Conservation (phyloP, 2,888 invertebrate genomes). For the Zele albiditarsus region DNA sequence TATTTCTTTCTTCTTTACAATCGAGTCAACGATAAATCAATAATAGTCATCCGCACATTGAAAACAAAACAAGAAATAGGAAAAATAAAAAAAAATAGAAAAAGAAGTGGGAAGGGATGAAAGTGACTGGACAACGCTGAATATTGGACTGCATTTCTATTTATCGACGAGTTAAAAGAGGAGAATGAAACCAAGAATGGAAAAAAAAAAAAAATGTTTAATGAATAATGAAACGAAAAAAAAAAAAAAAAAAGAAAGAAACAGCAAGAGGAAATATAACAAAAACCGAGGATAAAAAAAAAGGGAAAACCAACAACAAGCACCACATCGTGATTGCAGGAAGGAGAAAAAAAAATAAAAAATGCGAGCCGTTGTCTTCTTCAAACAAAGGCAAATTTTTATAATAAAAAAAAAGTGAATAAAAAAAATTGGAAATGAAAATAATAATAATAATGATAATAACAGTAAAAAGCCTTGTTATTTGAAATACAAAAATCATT, state of each 20-base stretch:
- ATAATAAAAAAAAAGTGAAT: too few species aligned
- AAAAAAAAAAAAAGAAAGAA: slow-evolving; percentile 16
- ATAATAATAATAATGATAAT: too few species aligned
- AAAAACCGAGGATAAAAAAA: slow-evolving; percentile 23
- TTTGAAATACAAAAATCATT: too few species aligned
- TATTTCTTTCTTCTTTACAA: background rate
- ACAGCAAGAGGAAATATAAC: background rate
- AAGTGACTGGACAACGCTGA: background rate
- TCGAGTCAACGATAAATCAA: slow-evolving; percentile 22
- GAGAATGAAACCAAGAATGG: slow-evolving; percentile 30
- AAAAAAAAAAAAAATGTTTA: slow-evolving; percentile 34
- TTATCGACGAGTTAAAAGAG: slow-evolving; percentile 15
- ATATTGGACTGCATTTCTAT: slow-evolving; percentile 15
- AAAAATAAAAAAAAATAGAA: background rate
- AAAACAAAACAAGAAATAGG: slow-evolving; percentile 3
- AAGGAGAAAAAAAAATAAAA: background rate
- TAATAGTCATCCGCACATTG: slow-evolving; percentile 15
- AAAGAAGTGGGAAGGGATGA: background rate
- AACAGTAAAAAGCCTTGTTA: too few species aligned
- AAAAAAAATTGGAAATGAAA: too few species aligned
- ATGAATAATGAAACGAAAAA: slow-evolving; percentile 29
- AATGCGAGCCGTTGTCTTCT: background rate
- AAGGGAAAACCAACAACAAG: slow-evolving; percentile 24
- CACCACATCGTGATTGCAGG: slow-evolving; percentile 27
- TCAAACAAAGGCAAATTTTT: slow-evolving; percentile 7